Conservation (phyloP, 1,140 invertebrate genomes). For the Temnothorax curvispinosus region DNA sequence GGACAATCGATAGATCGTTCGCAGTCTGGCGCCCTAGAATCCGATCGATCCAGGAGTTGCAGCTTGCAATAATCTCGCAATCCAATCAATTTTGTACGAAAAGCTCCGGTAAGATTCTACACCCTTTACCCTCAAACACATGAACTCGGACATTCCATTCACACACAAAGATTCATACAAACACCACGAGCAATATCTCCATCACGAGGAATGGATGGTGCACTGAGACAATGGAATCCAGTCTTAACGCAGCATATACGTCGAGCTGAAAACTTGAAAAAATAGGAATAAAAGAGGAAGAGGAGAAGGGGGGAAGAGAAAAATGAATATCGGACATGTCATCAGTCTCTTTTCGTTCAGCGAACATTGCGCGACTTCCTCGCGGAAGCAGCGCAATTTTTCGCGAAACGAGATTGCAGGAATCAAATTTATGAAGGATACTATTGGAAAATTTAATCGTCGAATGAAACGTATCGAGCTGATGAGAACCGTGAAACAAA, state of each 20-base stretch:
- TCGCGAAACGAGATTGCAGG: background rate
- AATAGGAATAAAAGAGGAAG: background rate
- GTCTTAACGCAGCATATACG: background rate
- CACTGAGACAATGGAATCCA: slow-evolving; percentile 28
- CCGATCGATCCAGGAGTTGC: slow-evolving; percentile 19
- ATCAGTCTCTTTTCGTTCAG: background rate
- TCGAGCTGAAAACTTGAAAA: slow-evolving; percentile 3
- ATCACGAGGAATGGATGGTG: too few relatives aligned
- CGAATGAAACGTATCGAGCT: background rate
- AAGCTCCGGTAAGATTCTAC: background rate
- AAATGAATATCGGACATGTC: background rate
- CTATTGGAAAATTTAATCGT: background rate
- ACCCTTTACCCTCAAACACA: background rate
- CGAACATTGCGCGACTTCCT: slow-evolving; percentile 12
- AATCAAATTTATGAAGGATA: background rate
- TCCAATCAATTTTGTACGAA: slow-evolving; percentile 9
- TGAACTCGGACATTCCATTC: background rate
- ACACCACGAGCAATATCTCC: background rate
- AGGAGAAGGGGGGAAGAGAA: too few relatives aligned
- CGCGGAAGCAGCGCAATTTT: background rate
- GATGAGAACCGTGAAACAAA: slow-evolving; percentile 59
- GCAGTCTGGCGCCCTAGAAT: slow-evolving; percentile 58
- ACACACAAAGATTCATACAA: background rate
- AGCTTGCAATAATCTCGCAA: slow-evolving; percentile 36
- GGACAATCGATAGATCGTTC: slow-evolving; percentile 25